phyloP scores from a whole-genome alignment of 2,888 invertebrate genomes.

The Diarsia mendica region DNA sequence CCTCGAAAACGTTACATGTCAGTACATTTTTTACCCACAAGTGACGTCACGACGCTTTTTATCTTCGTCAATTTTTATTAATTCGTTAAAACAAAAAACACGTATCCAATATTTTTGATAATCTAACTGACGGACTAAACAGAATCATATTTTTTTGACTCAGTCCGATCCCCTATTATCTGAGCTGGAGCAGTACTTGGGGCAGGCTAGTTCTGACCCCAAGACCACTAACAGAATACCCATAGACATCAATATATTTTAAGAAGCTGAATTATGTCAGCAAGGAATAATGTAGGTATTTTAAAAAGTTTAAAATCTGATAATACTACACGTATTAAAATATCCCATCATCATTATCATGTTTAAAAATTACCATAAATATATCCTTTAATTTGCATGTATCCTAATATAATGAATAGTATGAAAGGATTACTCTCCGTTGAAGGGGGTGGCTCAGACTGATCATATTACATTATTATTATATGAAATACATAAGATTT shows the following conservation, averaged over 20 bases:
- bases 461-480: background rate
- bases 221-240: background rate
- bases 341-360: slow-evolving; percentile 1
- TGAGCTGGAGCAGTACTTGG: background rate
- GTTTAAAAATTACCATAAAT: background rate
- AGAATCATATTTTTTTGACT: no score
- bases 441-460: slow-evolving; percentile 13
- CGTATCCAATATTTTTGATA: no score
- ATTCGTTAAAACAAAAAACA: no score
- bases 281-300: background rate
- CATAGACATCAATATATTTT: slow-evolving; percentile 7
- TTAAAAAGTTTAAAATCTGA: background rate
- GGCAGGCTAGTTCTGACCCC: background rate
- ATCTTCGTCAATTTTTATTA: no score
- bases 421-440: background rate
- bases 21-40: no score
- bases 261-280: slow-evolving; percentile 10
- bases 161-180: no score
- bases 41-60: no score
- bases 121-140: no score
- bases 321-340: slow-evolving; percentile 11
- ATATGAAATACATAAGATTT: background rate
- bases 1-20: no score
- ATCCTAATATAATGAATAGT: background rate
- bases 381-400: slow-evolving; percentile 1